Evolutionary conservation across 2,113 vertebrate genomes (phyloP).

Genomic region (Noctilio leporinus): DNA sequence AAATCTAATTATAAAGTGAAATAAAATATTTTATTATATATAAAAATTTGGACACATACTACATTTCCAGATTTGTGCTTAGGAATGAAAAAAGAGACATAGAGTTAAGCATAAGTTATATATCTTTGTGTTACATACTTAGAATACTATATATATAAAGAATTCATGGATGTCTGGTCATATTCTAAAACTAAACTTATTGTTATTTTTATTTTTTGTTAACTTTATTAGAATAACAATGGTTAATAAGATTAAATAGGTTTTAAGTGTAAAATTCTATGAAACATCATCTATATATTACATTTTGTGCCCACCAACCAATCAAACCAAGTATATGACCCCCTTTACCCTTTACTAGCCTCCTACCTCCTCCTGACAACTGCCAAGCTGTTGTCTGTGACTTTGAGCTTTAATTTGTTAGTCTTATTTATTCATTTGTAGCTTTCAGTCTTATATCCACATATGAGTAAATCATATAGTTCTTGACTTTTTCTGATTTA

Average conservation of each 20-base stretch:
- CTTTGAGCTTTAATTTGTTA: background rate
- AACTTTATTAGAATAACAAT: background rate
- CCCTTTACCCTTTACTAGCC: background rate
- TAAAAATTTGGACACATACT: background rate
- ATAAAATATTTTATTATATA: background rate
- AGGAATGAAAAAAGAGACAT: background rate
- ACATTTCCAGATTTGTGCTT: background rate
- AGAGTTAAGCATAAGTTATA: background rate
- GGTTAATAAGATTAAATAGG: background rate
- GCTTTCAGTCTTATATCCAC: background rate
- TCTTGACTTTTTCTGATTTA: background rate
- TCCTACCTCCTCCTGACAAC: background rate
- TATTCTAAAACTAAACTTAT: background rate
- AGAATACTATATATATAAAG: background rate
- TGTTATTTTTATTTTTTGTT: background rate
- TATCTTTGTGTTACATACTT: background rate
- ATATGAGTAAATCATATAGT: background rate
- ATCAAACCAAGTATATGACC: background rate
- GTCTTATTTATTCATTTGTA: background rate
- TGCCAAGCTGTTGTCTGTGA: background rate
- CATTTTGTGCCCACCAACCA: background rate
- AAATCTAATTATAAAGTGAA: background rate
- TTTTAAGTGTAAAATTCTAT: background rate
- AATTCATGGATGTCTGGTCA: background rate
- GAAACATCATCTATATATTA: background rate